phyloP scores from a whole-genome alignment of 2,888 invertebrate species.

The Rutpela maculata region DNA sequence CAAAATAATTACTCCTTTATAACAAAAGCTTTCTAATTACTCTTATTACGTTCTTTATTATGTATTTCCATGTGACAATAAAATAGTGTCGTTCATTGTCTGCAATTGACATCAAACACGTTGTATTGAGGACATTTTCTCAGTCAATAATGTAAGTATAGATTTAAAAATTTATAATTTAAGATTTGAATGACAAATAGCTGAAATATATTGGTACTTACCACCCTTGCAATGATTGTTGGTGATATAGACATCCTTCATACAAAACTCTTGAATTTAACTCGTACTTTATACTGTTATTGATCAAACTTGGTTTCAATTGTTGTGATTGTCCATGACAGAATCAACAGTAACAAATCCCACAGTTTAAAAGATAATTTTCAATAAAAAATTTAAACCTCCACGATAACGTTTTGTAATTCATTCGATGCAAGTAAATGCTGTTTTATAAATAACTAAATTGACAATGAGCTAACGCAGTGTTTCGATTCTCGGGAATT shows the following conservation, averaged over 20 bases:
- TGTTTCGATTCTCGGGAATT: slow-evolving; percentile 12
- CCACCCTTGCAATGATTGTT: slow-evolving; percentile 21
- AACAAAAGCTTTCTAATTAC: slow-evolving; percentile 10
- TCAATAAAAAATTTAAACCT: neutral
- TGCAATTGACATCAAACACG: neutral
- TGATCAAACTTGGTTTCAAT: slow-evolving; percentile 22
- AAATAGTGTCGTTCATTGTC: neutral
- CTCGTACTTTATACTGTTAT: slow-evolving; percentile 12
- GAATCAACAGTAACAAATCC: neutral
- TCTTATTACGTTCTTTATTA: neutral
- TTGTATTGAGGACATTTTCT: slow-evolving; percentile 7
- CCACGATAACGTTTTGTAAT: neutral
- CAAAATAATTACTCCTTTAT: slow-evolving; percentile 5
- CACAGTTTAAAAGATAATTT: neutral
- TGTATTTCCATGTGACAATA: neutral
- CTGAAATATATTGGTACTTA: slow-evolving; percentile 21
- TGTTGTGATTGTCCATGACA: slow-evolving; percentile 24
- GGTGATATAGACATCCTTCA: slow-evolving; percentile 40
- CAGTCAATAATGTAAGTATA: neutral
- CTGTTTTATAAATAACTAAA: slow-evolving; percentile 31
- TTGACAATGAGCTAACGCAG: slow-evolving; percentile 11
- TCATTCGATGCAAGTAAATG: neutral
- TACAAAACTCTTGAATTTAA: slow-evolving; percentile 1
- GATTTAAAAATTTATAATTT: neutral
- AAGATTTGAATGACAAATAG: neutral